phyloP scores from a whole-genome alignment of 2,888 invertebrate genomes.

The Pterostichus niger region DNA sequence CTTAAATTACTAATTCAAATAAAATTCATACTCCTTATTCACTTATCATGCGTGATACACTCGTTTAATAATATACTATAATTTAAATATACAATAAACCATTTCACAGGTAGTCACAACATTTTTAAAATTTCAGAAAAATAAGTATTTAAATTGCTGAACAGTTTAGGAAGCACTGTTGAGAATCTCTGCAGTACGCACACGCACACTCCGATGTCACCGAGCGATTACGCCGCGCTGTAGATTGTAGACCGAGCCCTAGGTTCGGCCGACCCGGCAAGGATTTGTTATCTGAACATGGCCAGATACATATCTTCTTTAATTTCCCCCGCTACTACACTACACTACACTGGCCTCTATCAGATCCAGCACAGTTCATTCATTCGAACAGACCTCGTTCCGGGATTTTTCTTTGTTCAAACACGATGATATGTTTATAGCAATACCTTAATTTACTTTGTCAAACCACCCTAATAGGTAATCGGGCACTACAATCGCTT shows the following conservation, averaged over 20 bases:
- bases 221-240: constrained; percentile 47
- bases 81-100: no score
- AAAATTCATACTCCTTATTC: no score
- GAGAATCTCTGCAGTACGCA: neutral
- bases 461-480: neutral
- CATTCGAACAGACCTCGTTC: constrained; percentile 2
- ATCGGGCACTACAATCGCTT: constrained; percentile 3
- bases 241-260: constrained; percentile 22
- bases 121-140: no score
- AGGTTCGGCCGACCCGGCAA: constrained; percentile 9
- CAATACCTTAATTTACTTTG: constrained; percentile 25
- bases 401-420: constrained; percentile 1
- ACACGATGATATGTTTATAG: constrained; percentile 19
- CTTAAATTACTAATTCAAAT: no score
- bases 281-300: constrained; percentile 61
- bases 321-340: constrained; percentile 56
- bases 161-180: constrained; percentile 32
- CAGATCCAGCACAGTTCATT: constrained; percentile 29
- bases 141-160: no score
- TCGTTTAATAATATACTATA: no score
- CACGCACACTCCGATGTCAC: constrained; percentile 59
- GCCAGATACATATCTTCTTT: constrained; percentile 62
- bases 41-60: no score
- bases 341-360: constrained; percentile 15
- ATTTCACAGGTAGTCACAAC: no score